Evolutionary conservation across 2,113 vertebrate genomes (phyloP).

Genomic region (Neolamprologus cancellatus): DNA sequence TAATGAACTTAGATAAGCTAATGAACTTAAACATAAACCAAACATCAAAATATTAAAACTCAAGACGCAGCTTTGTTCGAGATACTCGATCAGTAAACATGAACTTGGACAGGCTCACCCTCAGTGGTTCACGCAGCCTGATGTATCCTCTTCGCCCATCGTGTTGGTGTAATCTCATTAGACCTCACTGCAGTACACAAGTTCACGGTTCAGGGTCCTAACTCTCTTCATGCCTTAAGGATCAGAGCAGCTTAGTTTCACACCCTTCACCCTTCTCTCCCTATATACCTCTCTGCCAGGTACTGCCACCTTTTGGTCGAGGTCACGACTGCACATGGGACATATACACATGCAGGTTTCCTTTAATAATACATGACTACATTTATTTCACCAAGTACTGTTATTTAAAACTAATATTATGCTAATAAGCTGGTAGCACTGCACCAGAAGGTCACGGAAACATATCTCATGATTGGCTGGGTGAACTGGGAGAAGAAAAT

Average conservation of each 20-base stretch:
- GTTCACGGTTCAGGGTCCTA: neutral
- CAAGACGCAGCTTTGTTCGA: neutral
- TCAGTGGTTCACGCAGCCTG: neutral
- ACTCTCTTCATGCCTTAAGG: neutral
- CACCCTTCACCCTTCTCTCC: neutral
- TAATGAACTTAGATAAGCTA: neutral
- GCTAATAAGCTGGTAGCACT: neutral
- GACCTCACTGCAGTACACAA: slow-evolving; percentile 6
- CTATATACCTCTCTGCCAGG: neutral
- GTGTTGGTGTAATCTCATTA: slow-evolving; percentile 33
- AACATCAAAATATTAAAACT: neutral
- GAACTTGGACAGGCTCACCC: neutral
- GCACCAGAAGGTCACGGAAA: neutral
- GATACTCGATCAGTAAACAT: neutral
- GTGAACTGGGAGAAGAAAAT: neutral
- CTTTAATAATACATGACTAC: neutral
- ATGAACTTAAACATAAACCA: neutral
- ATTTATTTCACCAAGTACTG: neutral
- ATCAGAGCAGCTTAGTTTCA: slow-evolving; percentile 8
- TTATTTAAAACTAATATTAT: neutral
- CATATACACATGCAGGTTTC: neutral
- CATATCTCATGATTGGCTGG: neutral
- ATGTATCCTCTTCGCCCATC: slow-evolving; percentile 11
- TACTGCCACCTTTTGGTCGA: slow-evolving; percentile 38
- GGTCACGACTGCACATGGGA: neutral